Percentiles rank a stretch among this genome's conserved stretches.
These are phyloP conservation scores for Drosophila anomelani DNA, from an alignment of 2,888 invertebrate species.

Conservation along the genomic window DNA sequence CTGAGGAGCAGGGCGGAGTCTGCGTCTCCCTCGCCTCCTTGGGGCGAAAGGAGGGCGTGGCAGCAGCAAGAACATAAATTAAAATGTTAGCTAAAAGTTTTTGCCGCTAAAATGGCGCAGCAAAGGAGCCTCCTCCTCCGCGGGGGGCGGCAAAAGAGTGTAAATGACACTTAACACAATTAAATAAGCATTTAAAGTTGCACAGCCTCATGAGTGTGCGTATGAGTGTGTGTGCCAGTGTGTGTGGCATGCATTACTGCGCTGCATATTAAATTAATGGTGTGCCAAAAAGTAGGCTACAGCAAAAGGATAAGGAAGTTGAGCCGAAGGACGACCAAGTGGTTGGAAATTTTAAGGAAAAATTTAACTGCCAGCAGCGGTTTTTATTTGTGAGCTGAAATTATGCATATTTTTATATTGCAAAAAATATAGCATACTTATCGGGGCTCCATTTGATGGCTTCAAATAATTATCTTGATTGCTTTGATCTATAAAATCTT, in stretches of 20 bases:
- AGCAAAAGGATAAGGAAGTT: conserved; percentile 34
- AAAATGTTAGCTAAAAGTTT: conserved; percentile 76
- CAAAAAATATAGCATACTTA: too few relatives aligned
- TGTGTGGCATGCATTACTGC: conserved; percentile 44
- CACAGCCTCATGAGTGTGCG: conserved; percentile 17
- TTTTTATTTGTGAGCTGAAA: not conserved
- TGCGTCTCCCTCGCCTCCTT: not conserved
- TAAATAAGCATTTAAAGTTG: conserved; percentile 80
- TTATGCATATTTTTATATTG: not conserved
- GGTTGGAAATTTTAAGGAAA: not conserved
- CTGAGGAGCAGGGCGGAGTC: conserved; percentile 38
- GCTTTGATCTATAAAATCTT: too few relatives aligned
- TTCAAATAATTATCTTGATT: too few relatives aligned
- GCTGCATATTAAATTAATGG: conserved; percentile 73
- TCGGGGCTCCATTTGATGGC: too few relatives aligned
- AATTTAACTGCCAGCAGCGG: not conserved
- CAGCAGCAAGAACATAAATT: conserved; percentile 68
- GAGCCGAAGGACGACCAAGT: not conserved
- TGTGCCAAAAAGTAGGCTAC: conserved; percentile 70
- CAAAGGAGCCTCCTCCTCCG: not conserved
- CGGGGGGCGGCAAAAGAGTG: conserved; percentile 49
- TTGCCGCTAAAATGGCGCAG: conserved; percentile 67
- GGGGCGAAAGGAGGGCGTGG: conserved; percentile 19
- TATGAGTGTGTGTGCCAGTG: not conserved
- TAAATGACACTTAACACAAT: conserved; percentile 80